Evolutionary conservation across 2,888 invertebrate genomes (phyloP), one percentile per base, ranked within the genome.

Genomic region (Eretmocerus hayati): DNA sequence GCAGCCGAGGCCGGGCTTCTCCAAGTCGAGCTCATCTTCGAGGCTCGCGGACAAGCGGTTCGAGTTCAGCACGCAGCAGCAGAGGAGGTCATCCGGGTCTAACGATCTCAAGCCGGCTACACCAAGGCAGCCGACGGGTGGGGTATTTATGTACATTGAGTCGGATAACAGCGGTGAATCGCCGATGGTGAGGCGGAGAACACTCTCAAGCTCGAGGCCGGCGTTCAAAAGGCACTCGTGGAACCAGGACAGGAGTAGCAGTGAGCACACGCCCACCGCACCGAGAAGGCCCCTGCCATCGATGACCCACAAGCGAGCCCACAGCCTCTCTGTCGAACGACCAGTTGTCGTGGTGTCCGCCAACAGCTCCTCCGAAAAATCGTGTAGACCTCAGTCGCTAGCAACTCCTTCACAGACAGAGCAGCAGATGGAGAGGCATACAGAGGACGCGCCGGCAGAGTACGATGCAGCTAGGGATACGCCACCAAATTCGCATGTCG

Each of bases 61-160:
- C 47, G 52, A 42, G 49, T 53, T 5, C 58, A 18, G 11, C 35
- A n/a, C 15, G 16, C 13, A 16, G n/a, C 35, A 35, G 58, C 45
- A 60, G 55, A 33, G 60, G 54, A 36, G 16, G 2, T 32, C 19
- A 1, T 30, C 23, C 2, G 58, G 55, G 13, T n/a, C n/a, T n/a
- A n/a, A n/a, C n/a, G 57, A 62, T 6, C 42, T 18, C 58, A 40
- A 56, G 56, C 21, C 46, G 30, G 53, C 52, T 3, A 58, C 61
- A n/a, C 59, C 45, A 36, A 53, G 61, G 31, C n/a, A n/a, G n/a
- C 57, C 58, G 4, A 68, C 66, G 26, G 56, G 59, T 2, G 63
- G 67, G 15, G 71, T 75, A 11, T 75, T 73, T 47, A 75, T 75
- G 74, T 75, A 72, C 48, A 75, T 76, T 46, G 75, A 75, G 50